Base-by-base conservation (phyloP, 2,888 invertebrate species). In the Phymatocera aterrima region DNA sequence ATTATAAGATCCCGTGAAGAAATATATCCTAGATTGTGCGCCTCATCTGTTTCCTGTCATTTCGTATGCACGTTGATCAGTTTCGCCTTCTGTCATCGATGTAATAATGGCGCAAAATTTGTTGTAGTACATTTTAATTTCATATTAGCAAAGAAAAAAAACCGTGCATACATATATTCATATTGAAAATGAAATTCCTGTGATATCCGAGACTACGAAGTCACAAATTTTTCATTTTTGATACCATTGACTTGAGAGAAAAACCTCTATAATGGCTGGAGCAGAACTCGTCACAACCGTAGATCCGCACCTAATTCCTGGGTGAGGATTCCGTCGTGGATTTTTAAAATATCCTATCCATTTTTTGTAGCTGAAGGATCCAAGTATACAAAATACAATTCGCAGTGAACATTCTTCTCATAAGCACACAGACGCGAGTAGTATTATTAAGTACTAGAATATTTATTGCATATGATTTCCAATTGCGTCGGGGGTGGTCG, bases 231-330 rank as follows among this genome's bases (percentile, higher is more conserved):
- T 21, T 6, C 5, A 61, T 51, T 15, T 51, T 5, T 46, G n/a
- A 12, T 60, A 54, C n/a, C 2, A 46, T 24, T n/a, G 5, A 0
- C 12, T 15, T 15, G 64, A 8, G 24, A 21, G 12, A 54, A 37
- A 70, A 70, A 15, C 37, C n/a, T 57, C 3, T 54, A 85, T 80
- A 74, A 83, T 86, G 83, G 82, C 84, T 40, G 85, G 83, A 34
- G 54, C 81, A 6, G 84, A 84, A 77, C 79, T 85, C 6, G 75
- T 87, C 12, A 91, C 91, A 82, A 94, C 95, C 40, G 94, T 95
- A 43, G 93, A 95, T 85, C 95, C 95, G 0, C 95, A 95, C 90
- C 94, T 94, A 81, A 93, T 95, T 81, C 95, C 95, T 68, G 95
- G 95, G 95, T 95, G 91, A 91, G 91, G 89, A 68, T 1, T 78